phyloP scores from a whole-genome alignment of 2,888 invertebrate species.

The Parascotia fuliginaria region DNA sequence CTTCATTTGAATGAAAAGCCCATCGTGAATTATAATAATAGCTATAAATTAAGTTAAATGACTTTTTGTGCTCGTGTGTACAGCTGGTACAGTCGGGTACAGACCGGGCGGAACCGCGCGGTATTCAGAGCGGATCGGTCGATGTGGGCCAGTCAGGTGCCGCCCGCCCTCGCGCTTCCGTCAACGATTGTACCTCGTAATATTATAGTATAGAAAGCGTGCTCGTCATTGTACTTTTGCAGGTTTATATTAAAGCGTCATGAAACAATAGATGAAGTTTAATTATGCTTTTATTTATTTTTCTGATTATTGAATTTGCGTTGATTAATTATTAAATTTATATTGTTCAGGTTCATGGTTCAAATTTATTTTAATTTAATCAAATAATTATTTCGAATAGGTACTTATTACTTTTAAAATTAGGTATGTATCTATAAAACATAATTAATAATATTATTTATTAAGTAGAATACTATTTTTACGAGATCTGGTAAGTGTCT shows the following conservation, averaged over 20 bases:
- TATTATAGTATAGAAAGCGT: constrained; percentile 9
- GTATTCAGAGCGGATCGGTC: constrained; percentile 62
- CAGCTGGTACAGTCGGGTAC: constrained; percentile 15
- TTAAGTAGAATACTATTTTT: no score
- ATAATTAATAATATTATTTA: no score
- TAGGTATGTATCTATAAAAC: no score
- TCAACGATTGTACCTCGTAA: constrained; percentile 10
- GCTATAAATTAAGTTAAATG: constrained; percentile 6
- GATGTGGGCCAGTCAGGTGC: constrained; percentile 40
- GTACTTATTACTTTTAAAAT: no score
- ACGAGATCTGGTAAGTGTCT: no score
- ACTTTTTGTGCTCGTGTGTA: constrained; percentile 4
- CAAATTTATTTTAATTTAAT: no score
- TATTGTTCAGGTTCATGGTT: no score
- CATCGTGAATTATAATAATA: not conserved
- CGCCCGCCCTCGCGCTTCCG: constrained; percentile 25
- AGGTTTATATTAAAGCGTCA: not conserved
- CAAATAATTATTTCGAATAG: no score
- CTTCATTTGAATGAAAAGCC: not conserved
- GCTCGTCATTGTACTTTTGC: constrained; percentile 2
- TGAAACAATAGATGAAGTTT: not conserved
- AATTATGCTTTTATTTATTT: no score
- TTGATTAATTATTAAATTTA: no score
- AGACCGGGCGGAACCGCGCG: constrained; percentile 26
- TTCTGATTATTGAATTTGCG: no score